Evolutionary conservation across 2,797 vertebrate species (phyloP).

Genomic region (Pagetopsis macropterus): DNA sequence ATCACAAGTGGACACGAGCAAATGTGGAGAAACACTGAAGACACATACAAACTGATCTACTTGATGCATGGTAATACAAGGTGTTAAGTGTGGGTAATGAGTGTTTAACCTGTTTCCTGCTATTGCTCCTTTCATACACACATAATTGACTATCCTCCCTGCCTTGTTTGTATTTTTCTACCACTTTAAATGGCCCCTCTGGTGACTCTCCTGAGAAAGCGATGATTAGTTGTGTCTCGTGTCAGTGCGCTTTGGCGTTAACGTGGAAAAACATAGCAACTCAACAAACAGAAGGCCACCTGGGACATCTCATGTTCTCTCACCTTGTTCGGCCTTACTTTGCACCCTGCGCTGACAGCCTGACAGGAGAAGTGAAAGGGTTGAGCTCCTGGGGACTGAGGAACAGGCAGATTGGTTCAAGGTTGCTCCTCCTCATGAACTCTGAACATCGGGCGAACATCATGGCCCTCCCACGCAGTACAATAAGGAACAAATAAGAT

Average conservation of each 20-base stretch:
- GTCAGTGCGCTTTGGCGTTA: slow-evolving; percentile 22
- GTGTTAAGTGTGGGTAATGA: neutral
- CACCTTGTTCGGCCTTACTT: slow-evolving; percentile 19
- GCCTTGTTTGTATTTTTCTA: slow-evolving; percentile 31
- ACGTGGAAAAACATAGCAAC: slow-evolving; percentile 28
- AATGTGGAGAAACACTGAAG: no score
- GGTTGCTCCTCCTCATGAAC: slow-evolving; percentile 59
- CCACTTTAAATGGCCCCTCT: slow-evolving; percentile 25
- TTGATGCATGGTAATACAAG: neutral
- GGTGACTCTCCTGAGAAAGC: slow-evolving; percentile 27
- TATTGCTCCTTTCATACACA: neutral
- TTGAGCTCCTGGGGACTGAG: slow-evolving; percentile 32
- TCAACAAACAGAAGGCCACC: slow-evolving; percentile 41
- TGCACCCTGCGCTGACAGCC: slow-evolving; percentile 30
- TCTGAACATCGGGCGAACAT: slow-evolving; percentile 63
- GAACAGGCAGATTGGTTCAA: slow-evolving; percentile 69
- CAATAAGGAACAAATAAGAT: slow-evolving; percentile 28
- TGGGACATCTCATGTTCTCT: slow-evolving; percentile 37
- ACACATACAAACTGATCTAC: neutral
- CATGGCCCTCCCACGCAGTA: slow-evolving; percentile 27
- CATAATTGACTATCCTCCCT: neutral
- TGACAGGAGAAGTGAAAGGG: slow-evolving; percentile 59
- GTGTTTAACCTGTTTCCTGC: neutral
- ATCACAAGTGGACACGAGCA: no score
- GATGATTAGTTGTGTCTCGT: slow-evolving; percentile 38